Evolutionary conservation across 2,888 invertebrate species (phyloP), one percentile per base, ranked within the genome.

Genomic region (Apamea monoglypha): DNA sequence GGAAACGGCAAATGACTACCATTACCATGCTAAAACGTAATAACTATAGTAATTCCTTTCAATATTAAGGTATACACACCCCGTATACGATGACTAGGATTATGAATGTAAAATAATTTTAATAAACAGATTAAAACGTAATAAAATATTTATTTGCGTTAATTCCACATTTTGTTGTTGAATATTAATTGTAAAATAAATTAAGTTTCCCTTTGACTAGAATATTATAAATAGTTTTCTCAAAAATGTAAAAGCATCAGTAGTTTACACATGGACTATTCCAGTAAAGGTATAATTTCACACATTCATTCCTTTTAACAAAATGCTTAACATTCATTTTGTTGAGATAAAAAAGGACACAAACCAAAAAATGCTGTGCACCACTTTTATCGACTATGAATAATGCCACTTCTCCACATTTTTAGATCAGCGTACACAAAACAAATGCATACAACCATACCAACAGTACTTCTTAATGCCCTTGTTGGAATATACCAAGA

Each of bases 401-500:
- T 59, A 59, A 63, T 63, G 32, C 63, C 16, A 10, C 25, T 10
- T 56, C 56, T 12, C n/a, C 8, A 32, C 18, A 25, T 36, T 53
- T 61, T 80, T 50, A 36, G 3, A 81, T 36, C 40, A 63, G 50
- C 25, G 29, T 73, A 76, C 61, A 72, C 47, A 59, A 73, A 84
- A 85, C 50, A 84, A 87, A 87, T 84, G 81, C 84, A 81, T 14
- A 40, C 76, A 80, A 64, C 16, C 25, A 64, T 76, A 80, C 36
- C 36, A 12, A 77, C 50, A 50, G 66, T 47, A n/a, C 59, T 32
- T 21, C 32, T 71, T 91, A 94, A 74, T 87, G 92, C 18, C 95
- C 94, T 89, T 97, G 97, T 82, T 96, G 97, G 91, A 96, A 97
- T 91, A 97, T 97, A 84, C 97, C 97, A 69, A 97, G 96, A 25